phyloP scores from a whole-genome alignment of 2,797 vertebrate genomes.

The Choloepus didactylus region DNA sequence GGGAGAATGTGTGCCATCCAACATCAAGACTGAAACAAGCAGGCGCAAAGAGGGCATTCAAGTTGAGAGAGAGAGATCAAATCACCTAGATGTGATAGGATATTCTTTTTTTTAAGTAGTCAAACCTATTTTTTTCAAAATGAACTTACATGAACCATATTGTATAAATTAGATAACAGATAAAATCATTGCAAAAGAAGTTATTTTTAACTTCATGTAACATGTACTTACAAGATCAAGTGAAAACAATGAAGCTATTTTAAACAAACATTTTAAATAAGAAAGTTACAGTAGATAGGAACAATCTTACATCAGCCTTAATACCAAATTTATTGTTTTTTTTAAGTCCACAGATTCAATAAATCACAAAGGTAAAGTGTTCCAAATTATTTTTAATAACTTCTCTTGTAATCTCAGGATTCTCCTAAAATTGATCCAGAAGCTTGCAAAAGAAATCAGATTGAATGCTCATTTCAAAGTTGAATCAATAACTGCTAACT shows the following conservation, averaged over 20 bases:
- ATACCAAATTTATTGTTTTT: not conserved
- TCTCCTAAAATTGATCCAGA: constrained; percentile 48
- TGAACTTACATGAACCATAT: not conserved
- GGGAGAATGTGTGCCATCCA: not conserved
- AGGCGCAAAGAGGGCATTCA: not conserved
- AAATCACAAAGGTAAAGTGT: constrained; percentile 32
- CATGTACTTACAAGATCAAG: constrained; percentile 8
- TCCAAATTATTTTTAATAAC: constrained; percentile 11
- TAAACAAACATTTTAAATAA: constrained; percentile 47
- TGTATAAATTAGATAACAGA: not conserved
- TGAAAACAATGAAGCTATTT: constrained; percentile 38
- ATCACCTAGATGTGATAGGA: not conserved
- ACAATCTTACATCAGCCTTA: not conserved
- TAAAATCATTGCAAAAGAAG: not conserved
- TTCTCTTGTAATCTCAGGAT: constrained; percentile 26
- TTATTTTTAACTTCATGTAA: constrained; percentile 9
- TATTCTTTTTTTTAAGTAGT: not conserved
- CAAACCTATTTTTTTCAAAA: constrained; percentile 16
- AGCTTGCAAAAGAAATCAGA: constrained; percentile 42
- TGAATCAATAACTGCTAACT: constrained; percentile 10
- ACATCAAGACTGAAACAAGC: not conserved
- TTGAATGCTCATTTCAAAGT: not conserved
- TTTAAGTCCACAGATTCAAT: constrained; percentile 8
- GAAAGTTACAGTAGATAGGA: not conserved
- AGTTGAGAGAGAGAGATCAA: not conserved